Percentiles rank a stretch among this genome's conserved stretches.
phyloP scores from a whole-genome alignment of 2,888 invertebrate species.

The Scaptomyza cyrtandrae region DNA sequence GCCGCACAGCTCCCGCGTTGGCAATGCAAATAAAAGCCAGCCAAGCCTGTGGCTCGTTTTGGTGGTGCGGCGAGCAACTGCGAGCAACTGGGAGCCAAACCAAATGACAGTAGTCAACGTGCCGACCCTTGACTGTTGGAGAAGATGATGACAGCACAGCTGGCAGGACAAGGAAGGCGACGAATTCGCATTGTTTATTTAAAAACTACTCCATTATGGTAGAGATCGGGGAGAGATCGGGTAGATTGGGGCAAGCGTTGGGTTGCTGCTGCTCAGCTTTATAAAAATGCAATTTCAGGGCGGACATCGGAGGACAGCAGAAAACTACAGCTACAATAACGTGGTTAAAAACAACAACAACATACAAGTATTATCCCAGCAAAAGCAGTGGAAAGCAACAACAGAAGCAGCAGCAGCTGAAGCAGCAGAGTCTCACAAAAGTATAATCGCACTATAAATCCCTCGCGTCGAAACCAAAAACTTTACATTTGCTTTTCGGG shows the following conservation, averaged over 20 bases:
- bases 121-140: constrained; percentile 55
- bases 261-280: constrained; percentile 57
- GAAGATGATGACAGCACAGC: constrained; percentile 43
- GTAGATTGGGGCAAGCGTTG: neutral
- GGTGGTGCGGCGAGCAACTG: constrained; percentile 5
- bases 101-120: constrained; percentile 52
- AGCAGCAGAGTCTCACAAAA: constrained; percentile 47
- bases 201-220: constrained; percentile 69
- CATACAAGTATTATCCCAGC: constrained; percentile 21
- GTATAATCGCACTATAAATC: constrained; percentile 69
- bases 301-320: constrained; percentile 47
- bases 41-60: constrained; percentile 25
- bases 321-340: constrained; percentile 31
- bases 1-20: constrained; percentile 58
- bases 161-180: constrained; percentile 44
- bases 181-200: constrained; percentile 70
- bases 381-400: constrained; percentile 26
- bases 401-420: constrained; percentile 25
- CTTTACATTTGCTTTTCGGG: constrained; percentile 64
- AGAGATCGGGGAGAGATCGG: neutral
- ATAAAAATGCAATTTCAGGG: constrained; percentile 70
- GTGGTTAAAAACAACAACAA: constrained; percentile 25
- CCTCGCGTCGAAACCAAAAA: constrained; percentile 70
- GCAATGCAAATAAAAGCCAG: constrained; percentile 61
- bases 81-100: constrained; percentile 39